A percentile compares a stretch with the other conserved stretches of the same genome.
These are phyloP conservation scores for Amitus sp. DNA, from an alignment of 2,888 invertebrate genomes.

Conservation along the genomic window DNA sequence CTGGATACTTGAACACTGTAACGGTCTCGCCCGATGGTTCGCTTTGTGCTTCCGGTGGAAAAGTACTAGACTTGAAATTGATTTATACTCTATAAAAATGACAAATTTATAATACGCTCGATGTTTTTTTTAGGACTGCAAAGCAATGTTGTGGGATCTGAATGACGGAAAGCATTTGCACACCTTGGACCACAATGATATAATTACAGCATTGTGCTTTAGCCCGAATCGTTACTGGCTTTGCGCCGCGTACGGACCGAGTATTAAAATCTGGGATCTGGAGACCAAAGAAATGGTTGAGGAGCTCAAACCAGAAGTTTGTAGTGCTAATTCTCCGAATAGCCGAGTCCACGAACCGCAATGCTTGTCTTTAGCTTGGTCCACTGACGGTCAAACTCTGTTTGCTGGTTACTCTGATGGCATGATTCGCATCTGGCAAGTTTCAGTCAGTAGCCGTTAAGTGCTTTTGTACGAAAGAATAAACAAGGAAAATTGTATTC, in stretches of 20 bases:
- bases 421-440: conserved; percentile 98
- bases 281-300: conserved; percentile 99
- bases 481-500: no score
- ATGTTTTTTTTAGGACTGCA: conserved; percentile 81
- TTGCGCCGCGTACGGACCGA: conserved; percentile 97
- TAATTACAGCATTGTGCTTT: conserved; percentile 98
- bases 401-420: conserved; percentile 99
- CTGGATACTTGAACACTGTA: conserved; percentile 97
- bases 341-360: no score
- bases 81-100: no score
- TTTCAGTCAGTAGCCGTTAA: conserved; percentile 86
- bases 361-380: conserved; percentile 98
- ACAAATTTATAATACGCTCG: no score
- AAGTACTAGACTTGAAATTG: conserved; percentile 71
- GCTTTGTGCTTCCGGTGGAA: conserved; percentile 99
- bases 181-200: conserved; percentile 97
- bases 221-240: conserved; percentile 99
- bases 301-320: conserved; percentile 80
- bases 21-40: conserved; percentile 99
- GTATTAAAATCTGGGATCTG: conserved; percentile 99
- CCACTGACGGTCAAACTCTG: conserved; percentile 97
- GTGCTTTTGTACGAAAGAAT: conserved; percentile 48
- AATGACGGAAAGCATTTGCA: conserved; percentile 99
- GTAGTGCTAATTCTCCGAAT: no score
- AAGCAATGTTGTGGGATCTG: conserved; percentile 99